Conservation (phyloP, 64 coral and sea anemone genomes). For the Montipora foliosa region DNA sequence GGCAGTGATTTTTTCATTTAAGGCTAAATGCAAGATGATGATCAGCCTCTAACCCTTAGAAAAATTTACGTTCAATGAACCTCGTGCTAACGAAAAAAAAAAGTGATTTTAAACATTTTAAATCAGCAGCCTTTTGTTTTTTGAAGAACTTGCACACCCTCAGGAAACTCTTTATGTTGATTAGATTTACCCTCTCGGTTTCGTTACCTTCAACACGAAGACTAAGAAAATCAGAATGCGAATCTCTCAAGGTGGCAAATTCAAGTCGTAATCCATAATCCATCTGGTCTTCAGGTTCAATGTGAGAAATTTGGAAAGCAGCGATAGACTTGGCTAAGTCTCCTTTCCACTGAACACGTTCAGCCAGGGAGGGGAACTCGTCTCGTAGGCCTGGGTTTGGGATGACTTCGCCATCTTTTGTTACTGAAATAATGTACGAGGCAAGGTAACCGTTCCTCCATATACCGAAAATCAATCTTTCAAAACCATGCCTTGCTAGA, state of each 20-base stretch:
- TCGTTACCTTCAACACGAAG: constrained; percentile 4
- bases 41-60: too few relatives aligned
- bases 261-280: background rate
- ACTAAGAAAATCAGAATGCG: background rate
- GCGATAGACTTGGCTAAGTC: background rate
- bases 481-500: background rate
- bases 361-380: background rate
- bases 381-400: background rate
- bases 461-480: constrained; percentile 1
- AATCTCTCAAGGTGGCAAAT: background rate
- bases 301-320: constrained; percentile 2
- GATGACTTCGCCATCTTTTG: background rate
- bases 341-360: constrained; percentile 18
- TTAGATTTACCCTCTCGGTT: too few relatives aligned
- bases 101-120: too few relatives aligned
- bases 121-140: too few relatives aligned
- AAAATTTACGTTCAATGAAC: too few relatives aligned
- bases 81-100: too few relatives aligned
- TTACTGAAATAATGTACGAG: background rate
- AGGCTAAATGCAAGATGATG: too few relatives aligned
- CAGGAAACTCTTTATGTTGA: too few relatives aligned
- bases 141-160: too few relatives aligned
- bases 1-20: too few relatives aligned
- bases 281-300: background rate
- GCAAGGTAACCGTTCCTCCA: background rate